Evolutionary conservation across 2,888 invertebrate species (phyloP), one percentile per base, ranked within the genome.

Genomic region (Selenia dentaria): DNA sequence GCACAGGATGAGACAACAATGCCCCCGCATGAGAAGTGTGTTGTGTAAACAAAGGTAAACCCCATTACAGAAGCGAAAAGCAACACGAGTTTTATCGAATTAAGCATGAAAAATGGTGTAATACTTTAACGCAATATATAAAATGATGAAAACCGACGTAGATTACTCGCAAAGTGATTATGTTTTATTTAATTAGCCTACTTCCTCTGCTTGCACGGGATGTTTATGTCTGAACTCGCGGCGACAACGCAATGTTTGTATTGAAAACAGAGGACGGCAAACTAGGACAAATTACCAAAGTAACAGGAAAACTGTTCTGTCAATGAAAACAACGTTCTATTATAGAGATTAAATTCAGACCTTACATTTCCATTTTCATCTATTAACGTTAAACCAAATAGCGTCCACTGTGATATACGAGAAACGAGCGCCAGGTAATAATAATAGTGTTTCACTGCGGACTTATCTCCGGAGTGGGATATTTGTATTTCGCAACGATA

Each of bases 131-230:
- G n/a, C n/a, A n/a, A n/a, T n/a, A n/a, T n/a, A n/a, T n/a, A n/a
- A n/a, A n/a, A n/a, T n/a, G n/a, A n/a, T n/a, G n/a, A n/a, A n/a
- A n/a, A n/a, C n/a, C n/a, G n/a, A n/a, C n/a, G n/a, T n/a, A n/a
- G n/a, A n/a, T n/a, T 67, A 69, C 71, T 70, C 67, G 60, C 57
- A 43, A 59, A 63, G 62, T 63, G 67, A 78, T 76, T 64, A 71
- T 70, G 71, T 71, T 74, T 69, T 76, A 79, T 79, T 79, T 73
- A 70, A 70, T 74, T 78, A 79, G 68, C 79, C 77, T 59, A 77
- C 60, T 81, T 83, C 74, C 71, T 75, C 67, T 64, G 61, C 61
- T 64, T 61, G 57, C 55, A 70, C 77, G 78, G 83, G 81, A 85
- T 83, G 85, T 85, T 86, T 85, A 77, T 71, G 71, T 70, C 67